Evolutionary conservation across 92 coral and sea anemone genomes (phyloP), one percentile per base, ranked within the genome.

Genomic region (Umimayanthus chanpuru): DNA sequence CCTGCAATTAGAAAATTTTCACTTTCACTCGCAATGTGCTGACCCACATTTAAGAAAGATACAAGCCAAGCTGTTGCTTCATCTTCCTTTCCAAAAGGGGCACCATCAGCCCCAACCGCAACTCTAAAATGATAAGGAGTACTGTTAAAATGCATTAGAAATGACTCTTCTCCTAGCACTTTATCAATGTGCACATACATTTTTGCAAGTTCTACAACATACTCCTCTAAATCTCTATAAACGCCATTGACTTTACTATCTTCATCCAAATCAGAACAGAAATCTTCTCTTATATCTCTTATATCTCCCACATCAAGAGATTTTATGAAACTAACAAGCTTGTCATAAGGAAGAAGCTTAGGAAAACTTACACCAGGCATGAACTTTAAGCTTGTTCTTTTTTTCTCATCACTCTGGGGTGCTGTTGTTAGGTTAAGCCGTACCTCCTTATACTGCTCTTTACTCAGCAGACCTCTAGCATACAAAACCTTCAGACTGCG

Each of bases 1-100:
- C 96, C 94, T 3, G 90, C 90, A 81, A 91, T 56, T 6, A 93
- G 73, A 73, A 93, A 91, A 78, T 87, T 91, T 74, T 93, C 93
- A 72, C 67, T 39, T 43, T 40, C 79, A 81, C 89, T 82, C 25
- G 87, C 85, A 77, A 90, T 88, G 39, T 66, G 41, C 72, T 90
- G 76, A 21, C 91, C 91, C 25, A 90, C 88, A 77, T 85, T 90
- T 39, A 90, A 55, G 44, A 86, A 86, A 26, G 85, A 76, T 40
- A 77, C 68, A 23, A 87, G 85, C 89, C 89, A 87, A 23, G 85
- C 71, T 18, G 76, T 76, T 21, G 85, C 84, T 56, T 53, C 38
- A 61, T 87, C 85, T 21, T 47, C 82, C 55, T 86, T 86, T 49
- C 89, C 82, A 47, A 86, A 76, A 1, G 89, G 89, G 28, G 89